A percentile compares a stretch with the other conserved stretches of the same genome.
Conservation (phyloP, 1,140 invertebrate species). For the Aphaenogaster floridana region DNA sequence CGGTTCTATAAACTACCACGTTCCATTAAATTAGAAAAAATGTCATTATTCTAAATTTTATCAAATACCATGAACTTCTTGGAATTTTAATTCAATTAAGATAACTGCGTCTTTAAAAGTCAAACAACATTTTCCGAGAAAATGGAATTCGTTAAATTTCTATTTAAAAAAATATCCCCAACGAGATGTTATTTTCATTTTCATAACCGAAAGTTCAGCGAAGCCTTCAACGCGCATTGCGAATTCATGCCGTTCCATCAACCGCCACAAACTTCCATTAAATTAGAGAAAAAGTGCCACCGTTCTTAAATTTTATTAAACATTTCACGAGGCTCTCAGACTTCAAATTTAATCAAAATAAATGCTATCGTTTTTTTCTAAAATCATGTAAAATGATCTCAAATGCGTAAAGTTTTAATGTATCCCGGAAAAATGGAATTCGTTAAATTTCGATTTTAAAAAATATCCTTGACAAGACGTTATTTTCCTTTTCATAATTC, state of each 20-base stretch:
- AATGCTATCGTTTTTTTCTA: background rate
- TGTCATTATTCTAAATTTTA: background rate
- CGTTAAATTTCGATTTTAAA: background rate
- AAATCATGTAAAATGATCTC: background rate
- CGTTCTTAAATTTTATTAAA: slow-evolving; percentile 2
- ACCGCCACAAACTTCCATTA: slow-evolving; percentile 1
- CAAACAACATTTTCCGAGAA: background rate
- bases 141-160: background rate
- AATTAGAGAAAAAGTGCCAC: background rate
- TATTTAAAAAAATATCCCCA: background rate
- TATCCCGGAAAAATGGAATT: background rate
- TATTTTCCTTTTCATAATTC: background rate
- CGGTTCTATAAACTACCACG: background rate
- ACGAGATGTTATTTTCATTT: slow-evolving; percentile 1
- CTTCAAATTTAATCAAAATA: slow-evolving; percentile 16
- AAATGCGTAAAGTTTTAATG: background rate
- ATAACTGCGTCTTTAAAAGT: background rate
- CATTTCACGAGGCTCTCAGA: background rate
- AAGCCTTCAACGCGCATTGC: background rate
- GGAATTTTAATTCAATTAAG: slow-evolving; percentile 1
- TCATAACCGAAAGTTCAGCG: background rate
- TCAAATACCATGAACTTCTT: background rate
- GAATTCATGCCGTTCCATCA: background rate
- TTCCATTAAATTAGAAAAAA: slow-evolving; percentile 13
- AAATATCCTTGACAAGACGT: background rate